A percentile compares a stretch with the other conserved stretches of the same genome.
Conservation (phyloP, 2,113 vertebrate genomes). For the Bos taurus region DNA sequence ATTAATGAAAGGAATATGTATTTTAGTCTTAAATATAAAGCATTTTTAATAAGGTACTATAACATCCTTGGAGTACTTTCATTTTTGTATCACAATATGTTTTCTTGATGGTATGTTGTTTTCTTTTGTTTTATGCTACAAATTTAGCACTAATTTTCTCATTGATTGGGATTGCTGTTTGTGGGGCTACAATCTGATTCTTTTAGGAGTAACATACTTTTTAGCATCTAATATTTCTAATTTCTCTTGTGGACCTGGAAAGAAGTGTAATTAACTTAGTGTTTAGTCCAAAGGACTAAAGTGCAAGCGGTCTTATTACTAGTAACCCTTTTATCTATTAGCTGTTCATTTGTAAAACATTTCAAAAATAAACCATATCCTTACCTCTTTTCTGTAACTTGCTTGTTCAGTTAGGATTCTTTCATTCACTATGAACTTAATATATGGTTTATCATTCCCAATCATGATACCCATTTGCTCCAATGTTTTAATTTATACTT, state of each 20-base stretch:
- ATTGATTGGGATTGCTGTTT: not conserved
- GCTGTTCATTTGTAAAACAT: constrained; percentile 4
- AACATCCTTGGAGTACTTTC: constrained; percentile 14
- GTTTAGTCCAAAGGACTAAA: constrained; percentile 28
- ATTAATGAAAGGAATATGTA: constrained; percentile 2
- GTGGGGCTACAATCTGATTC: not conserved
- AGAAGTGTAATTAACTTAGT: constrained; percentile 32
- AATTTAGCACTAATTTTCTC: not conserved
- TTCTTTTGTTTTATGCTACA: not conserved
- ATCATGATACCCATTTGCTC: not conserved
- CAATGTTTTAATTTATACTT: not conserved
- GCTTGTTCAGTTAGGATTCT: not conserved
- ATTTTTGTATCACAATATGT: constrained; percentile 28
- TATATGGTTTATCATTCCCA: constrained; percentile 26
- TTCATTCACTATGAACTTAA: constrained; percentile 24
- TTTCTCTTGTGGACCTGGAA: constrained; percentile 25
- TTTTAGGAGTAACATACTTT: not conserved
- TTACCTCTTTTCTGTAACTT: not conserved
- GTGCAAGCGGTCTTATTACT: not conserved
- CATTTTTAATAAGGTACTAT: not conserved
- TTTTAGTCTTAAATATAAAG: constrained; percentile 37
- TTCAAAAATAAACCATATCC: constrained; percentile 19
- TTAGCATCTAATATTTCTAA: constrained; percentile 8
- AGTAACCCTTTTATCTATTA: not conserved
- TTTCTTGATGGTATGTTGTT: constrained; percentile 11